Conservation (phyloP, 2,797 vertebrate genomes). For the Buceros bicornis region DNA sequence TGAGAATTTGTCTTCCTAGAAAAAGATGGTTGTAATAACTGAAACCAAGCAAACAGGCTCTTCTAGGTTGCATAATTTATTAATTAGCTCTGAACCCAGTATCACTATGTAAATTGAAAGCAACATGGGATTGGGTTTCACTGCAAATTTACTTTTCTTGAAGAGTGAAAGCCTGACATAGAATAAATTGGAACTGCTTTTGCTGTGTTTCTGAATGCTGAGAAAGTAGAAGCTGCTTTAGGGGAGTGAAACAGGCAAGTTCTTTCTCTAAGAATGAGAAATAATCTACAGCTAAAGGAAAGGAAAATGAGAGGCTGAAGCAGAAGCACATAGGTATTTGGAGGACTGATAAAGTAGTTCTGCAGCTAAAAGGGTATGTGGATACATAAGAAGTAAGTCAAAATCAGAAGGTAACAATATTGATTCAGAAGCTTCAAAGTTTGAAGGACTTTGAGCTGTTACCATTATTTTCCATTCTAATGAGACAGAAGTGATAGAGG, state of each 20-base stretch:
- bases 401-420: background rate
- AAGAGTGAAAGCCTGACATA: background rate
- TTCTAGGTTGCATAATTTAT: slow-evolving; percentile 62
- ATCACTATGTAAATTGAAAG: slow-evolving; percentile 35
- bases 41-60: slow-evolving; percentile 10
- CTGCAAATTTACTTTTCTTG: slow-evolving; percentile 23
- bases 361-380: background rate
- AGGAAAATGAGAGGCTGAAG: background rate
- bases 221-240: background rate
- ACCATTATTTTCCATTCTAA: background rate
- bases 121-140: background rate
- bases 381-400: background rate
- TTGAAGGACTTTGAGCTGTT: background rate
- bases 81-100: slow-evolving; percentile 42
- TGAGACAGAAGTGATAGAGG: background rate
- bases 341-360: background rate
- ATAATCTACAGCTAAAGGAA: background rate
- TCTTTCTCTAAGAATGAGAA: background rate
- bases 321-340: background rate
- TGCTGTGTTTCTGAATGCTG: background rate
- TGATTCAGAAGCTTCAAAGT: background rate
- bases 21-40: background rate
- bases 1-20: background rate
- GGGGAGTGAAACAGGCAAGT: background rate
- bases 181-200: slow-evolving; percentile 36